Base-by-base conservation (phyloP, 2,113 vertebrate species). In the Choloepus hoffmanni region DNA sequence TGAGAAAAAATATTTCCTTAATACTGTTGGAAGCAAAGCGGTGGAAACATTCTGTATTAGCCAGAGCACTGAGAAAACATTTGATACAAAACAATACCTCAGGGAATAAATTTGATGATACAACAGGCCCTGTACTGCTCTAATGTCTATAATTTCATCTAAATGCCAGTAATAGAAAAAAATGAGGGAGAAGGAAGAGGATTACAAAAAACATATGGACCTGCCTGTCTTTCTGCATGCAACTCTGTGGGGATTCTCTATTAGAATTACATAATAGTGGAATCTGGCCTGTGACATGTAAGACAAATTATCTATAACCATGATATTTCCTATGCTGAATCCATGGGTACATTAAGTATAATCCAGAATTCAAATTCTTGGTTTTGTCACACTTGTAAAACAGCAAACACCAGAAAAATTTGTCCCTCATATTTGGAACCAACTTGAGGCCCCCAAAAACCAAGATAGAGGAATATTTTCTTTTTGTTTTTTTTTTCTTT, bases 101-200 rank as follows among this genome's bases (percentile, higher is more conserved):
- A 28, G 96, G 72, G 81, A 88, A 78, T 40, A 85, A 68, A 88
- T 73, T 2, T 73, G 87, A 89, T 14, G 79, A 62, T 43, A 43
- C 79, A 95, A n/a, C 86, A 95, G 95, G 55, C 86, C 78, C 68
- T 26, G 0, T 21, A 30, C 67, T 36, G 53, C 40, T 33, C 53
- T 68, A 67, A 84, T 72, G 76, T 33, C 91, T 96, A 58, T 96
- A 86, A 92, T 92, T 97, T 83, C 85, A 96, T 45, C 16, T 95
- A 83, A 89, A 94, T 18, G 16, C 85, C 95, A 89, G 92, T 96
- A 91, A 96, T 77, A 84, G 19, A 92, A 89, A 97, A 95, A 85
- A 77, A 72, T 15, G 65, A 91, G 77, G 70, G 30, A 77, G 74
- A 70, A 90, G 79, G 83, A 89, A 83, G 68, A 85, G 30, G 85